Conservation (phyloP, 2,797 vertebrate genomes). For the Poliocrania exsul region DNA sequence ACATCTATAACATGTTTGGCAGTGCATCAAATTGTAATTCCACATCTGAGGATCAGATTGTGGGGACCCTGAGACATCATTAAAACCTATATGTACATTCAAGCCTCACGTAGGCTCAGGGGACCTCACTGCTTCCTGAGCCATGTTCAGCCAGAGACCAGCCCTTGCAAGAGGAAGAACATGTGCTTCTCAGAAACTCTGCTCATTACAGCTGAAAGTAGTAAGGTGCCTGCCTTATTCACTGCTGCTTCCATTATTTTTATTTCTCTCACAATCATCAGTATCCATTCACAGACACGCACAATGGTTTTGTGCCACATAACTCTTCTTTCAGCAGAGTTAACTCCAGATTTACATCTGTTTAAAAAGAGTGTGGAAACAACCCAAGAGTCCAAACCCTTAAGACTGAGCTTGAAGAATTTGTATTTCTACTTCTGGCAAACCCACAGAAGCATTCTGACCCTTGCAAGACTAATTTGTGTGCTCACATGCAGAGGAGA, state of each 20-base stretch:
- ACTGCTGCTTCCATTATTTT: neutral
- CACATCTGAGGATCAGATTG: neutral
- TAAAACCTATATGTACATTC: neutral
- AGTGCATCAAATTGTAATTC: neutral
- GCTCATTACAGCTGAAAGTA: neutral
- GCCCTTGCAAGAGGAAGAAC: neutral
- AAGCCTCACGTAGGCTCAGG: neutral
- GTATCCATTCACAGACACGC: neutral
- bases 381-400: neutral
- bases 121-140: neutral
- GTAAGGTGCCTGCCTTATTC: neutral
- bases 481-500: neutral
- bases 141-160: neutral
- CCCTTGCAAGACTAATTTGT: neutral
- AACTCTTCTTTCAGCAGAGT: neutral
- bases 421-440: neutral
- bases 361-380: neutral
- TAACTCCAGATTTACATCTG: neutral
- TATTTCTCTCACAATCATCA: neutral
- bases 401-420: neutral
- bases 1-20: accelerated
- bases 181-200: neutral
- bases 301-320: neutral
- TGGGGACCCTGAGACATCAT: neutral
- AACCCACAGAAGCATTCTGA: neutral